Conservation (phyloP, 1,140 invertebrate species). For the Panonychus citri region DNA sequence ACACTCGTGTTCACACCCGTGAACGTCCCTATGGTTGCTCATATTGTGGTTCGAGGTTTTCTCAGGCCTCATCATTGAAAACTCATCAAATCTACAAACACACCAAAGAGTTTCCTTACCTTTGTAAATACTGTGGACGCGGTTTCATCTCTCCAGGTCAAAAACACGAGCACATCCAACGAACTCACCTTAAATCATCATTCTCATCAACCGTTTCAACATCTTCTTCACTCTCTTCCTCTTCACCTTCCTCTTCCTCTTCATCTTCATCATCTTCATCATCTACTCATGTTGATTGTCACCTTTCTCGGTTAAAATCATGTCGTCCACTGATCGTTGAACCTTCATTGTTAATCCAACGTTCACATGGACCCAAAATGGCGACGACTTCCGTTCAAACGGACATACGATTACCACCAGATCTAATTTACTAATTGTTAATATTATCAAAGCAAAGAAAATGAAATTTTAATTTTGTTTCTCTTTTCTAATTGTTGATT, state of each 20-base stretch:
- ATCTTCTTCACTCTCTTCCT: too few relatives aligned
- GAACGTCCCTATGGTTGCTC: constrained; percentile 7
- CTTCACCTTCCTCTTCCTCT: too few relatives aligned
- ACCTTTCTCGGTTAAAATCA: background rate
- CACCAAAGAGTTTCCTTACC: constrained; percentile 13
- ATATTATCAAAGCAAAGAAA: too few relatives aligned
- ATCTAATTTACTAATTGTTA: background rate
- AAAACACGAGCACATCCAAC: constrained; percentile 1
- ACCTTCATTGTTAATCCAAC: background rate
- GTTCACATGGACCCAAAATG: background rate
- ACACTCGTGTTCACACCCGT: constrained; percentile 10
- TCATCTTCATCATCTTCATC: too few relatives aligned
- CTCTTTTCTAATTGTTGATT: too few relatives aligned
- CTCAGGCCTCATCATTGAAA: constrained; percentile 9
- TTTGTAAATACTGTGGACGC: constrained; percentile 10
- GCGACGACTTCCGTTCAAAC: background rate
- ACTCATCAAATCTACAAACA: constrained; percentile 13
- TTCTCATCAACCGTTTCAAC: too few relatives aligned
- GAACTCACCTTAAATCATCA: background rate
- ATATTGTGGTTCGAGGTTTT: constrained; percentile 5
- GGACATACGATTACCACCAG: background rate
- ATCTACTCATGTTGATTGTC: too few relatives aligned
- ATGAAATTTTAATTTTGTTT: too few relatives aligned
- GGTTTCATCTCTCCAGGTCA: constrained; percentile 12
- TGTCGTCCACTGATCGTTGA: background rate